Base-by-base conservation (phyloP, 2,113 vertebrate genomes). In the Pseudopipra pipra region DNA sequence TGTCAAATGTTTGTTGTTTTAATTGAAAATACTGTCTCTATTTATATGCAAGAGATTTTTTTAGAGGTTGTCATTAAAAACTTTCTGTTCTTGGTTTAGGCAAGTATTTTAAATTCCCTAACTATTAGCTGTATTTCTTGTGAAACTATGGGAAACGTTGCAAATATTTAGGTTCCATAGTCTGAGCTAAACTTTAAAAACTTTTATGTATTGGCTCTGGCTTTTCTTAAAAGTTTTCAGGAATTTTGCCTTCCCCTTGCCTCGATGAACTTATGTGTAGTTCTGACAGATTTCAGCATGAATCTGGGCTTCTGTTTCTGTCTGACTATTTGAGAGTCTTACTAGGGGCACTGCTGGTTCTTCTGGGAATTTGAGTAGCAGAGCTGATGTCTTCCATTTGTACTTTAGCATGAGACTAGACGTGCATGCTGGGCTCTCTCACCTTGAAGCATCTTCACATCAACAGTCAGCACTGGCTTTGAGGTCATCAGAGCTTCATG, bases 301-400 rank as follows among this genome's bases (percentile, higher is more conserved):
- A 54, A 49, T 56, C 30, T 47, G 76, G 55, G n/a, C 44, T 87
- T 49, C 49, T 92, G 5, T 82, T 94, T 91, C 73, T 85, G 77
- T 54, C 43, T 78, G 52, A 37, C 22, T 24, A 47, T 72, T 89
- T 89, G 73, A 94, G 87, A 91, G 93, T 93, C 89, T 87, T 85
- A 61, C 19, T 71, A 16, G 33, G 82, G 84, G 33, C 73, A 74
- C 28, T 55, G 49, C 62, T 65, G 77, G 52, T 85, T 31, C 87
- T 83, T 62, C 46, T 65, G 77, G 81, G 85, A 85, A 70, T 81
- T 63, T 84, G 83, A 20, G 59, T 52, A 90, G 55, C 43, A 44
- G 59, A 80, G 43, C 11, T 41, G 37, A 30, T 51, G 46, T n/a
- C 85, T 94, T 91, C 85, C 63, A n/a, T 74, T 83, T 79, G 51